Evolutionary conservation across 2,113 vertebrate species (phyloP).

Genomic region (Onychostruthus taczanowskii): DNA sequence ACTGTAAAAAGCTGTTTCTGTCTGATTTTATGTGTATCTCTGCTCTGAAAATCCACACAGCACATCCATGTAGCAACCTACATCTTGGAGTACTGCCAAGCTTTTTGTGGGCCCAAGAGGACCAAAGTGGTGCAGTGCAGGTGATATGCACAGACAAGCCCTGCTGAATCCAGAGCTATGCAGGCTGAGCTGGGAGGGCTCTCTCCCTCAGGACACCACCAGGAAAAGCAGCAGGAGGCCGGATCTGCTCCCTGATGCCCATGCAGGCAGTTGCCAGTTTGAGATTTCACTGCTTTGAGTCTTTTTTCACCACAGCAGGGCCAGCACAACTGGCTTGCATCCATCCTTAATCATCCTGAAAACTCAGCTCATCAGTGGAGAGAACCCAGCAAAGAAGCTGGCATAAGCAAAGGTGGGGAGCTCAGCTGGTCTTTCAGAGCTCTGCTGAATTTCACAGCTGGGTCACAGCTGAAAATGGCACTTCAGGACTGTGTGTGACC

Average conservation of each 20-base stretch:
- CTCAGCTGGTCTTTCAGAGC: not conserved
- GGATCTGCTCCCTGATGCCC: not conserved
- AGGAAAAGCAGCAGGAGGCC: not conserved
- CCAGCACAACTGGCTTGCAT: not conserved
- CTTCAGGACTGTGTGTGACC: not conserved
- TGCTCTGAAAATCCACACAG: not conserved
- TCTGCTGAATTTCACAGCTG: not conserved
- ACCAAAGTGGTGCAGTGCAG: not conserved
- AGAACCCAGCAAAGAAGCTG: not conserved
- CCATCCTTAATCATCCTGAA: not conserved
- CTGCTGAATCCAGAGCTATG: not conserved
- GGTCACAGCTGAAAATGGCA: not conserved
- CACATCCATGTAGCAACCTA: not conserved
- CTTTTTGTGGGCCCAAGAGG: not conserved
- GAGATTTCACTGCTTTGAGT: not conserved
- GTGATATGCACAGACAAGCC: not conserved
- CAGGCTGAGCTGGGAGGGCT: not conserved
- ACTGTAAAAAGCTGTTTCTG: not conserved
- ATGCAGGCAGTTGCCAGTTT: not conserved
- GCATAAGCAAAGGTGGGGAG: not conserved
- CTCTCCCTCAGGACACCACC: not conserved
- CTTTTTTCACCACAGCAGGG: not conserved
- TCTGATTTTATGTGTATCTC: not conserved
- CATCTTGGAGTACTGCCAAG: not conserved
- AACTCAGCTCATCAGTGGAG: not conserved